Base-by-base conservation (phyloP, 2,113 vertebrate species). In the Potamarius usumacintae region DNA sequence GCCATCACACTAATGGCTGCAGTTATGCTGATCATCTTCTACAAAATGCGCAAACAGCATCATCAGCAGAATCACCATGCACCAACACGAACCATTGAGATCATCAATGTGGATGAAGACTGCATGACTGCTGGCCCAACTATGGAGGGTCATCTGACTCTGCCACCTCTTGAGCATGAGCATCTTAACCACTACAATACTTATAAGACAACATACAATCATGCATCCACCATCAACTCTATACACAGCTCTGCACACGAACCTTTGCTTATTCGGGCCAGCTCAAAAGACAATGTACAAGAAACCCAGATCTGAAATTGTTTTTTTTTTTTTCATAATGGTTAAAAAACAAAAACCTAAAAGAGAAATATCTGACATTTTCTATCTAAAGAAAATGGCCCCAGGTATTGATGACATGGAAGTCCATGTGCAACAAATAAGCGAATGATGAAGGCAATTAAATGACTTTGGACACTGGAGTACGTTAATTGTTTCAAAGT, bases 271-370 rank as follows among this genome's bases (percentile, higher is more conserved):
- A 99, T 99, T 94, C 96, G 98, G 95, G 98, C 98, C 94, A 98
- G 97, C 96, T 99, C 98, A 42, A 99, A 99, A 97, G 98, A 99
- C 98, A 99, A 99, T 96, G 98, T 99, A 93, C 98, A 99, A 97
- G 98, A 99, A 96, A 99, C 98, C 95, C 98, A 99, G 89, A 99
- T 99, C 94, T 99, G 92, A 99, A 82, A 86, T 4, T 42, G 42
- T 42, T 42, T 42, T 42, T 92, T 42, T 42, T 42, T 42, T 92
- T 93, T 94, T 92, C 90, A 91, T 92, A 93, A 90, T 90, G 84
- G 86, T 85, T 25, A 65, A 65, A 25, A 42, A 84, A 88, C 48
- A 52, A 86, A 17, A 71, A 50, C 27, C 82, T 88, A 69, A 89
- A 87, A 91, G 90, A 90, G 92, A 90, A 89, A 91, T 92, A 91